Evolutionary conservation across 2,888 invertebrate species (phyloP), one percentile per base, ranked within the genome.

Genomic region (Selenia dentaria): DNA sequence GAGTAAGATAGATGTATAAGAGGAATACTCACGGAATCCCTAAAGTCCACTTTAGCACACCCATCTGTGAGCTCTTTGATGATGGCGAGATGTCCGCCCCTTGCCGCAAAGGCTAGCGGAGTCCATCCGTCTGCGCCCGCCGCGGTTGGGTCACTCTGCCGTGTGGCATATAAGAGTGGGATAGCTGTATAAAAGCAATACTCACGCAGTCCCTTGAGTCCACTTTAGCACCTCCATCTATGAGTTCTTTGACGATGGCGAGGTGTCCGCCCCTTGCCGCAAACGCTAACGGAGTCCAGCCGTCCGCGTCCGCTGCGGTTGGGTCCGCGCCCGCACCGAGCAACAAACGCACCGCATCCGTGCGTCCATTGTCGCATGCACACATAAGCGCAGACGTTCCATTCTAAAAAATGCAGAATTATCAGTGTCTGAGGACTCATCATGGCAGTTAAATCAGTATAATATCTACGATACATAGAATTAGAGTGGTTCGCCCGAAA

Each of bases 101-200:
- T 96, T 3, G 98, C 94, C 10, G 99, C 98, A 83, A 96, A 96
- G 56, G 98, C 91, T 50, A 99, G 85, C 4, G 98, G 94, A 28
- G 97, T 96, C 97, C 99, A 98, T 64, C 96, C 96, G 77, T 99
- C 99, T 68, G 94, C 93, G 83, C 99, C 99, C 68, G 96, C 95
- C 8, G 96, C 95, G 79, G 97, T 95, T 10, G 97, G 94, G 87
- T 99, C 99, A n/a, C n/a, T n/a, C n/a, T n/a, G n/a, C n/a, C n/a
- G n/a, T n/a, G n/a, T n/a, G n/a, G n/a, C n/a, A n/a, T n/a, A n/a
- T n/a, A n/a, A n/a, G n/a, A n/a, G n/a, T n/a, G n/a, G n/a, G n/a
- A n/a, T n/a, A n/a, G n/a, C n/a, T n/a, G n/a, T n/a, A n/a, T n/a
- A n/a, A n/a, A n/a, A n/a, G n/a, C 26, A 22, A 29, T 54, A 80